Evolutionary conservation across 2,888 invertebrate genomes (phyloP).

Genomic region (Platycheirus rosarum): DNA sequence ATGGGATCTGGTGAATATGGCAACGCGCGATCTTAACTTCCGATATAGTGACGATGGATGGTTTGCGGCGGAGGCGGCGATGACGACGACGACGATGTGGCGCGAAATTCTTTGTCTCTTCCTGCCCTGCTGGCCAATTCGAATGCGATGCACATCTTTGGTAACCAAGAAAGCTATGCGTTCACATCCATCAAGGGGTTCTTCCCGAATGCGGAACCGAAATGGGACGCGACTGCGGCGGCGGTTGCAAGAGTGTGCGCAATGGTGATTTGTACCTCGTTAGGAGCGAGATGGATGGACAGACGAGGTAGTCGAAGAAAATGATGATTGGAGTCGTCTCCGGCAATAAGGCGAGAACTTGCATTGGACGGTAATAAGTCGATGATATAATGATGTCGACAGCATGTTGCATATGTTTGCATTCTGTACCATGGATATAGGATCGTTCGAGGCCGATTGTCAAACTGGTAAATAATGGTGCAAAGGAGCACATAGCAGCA

Average conservation of each 20-base stretch:
- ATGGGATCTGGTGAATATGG: constrained; percentile 21
- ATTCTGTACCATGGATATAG: constrained; percentile 38
- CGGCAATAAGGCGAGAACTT: constrained; percentile 21
- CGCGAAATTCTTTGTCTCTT: constrained; percentile 66
- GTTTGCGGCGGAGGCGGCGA: constrained; percentile 37
- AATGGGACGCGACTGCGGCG: constrained; percentile 60
- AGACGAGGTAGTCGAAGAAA: constrained; percentile 31
- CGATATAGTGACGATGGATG: constrained; percentile 72
- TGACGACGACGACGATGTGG: constrained; percentile 40
- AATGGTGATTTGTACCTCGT: constrained; percentile 72
- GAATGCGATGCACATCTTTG: constrained; percentile 52
- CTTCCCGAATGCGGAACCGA: constrained; percentile 70
- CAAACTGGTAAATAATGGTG: constrained; percentile 69
- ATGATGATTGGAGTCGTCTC: constrained; percentile 56
- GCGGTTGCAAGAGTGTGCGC: constrained; percentile 46
- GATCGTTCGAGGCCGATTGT: constrained; percentile 70
- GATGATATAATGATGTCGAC: constrained; percentile 72
- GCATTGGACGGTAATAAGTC: constrained; percentile 66
- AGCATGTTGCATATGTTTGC: constrained; percentile 28
- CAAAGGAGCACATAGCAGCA: constrained; percentile 14
- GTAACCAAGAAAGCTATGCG: constrained; percentile 47
- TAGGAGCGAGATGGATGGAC: constrained; percentile 50
- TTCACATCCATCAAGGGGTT: constrained; percentile 67
- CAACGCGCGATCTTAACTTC: constrained; percentile 69
- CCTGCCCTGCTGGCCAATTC: constrained; percentile 31